phyloP scores from a whole-genome alignment of 1,140 invertebrate genomes.

The Sitobion miscanthi region DNA sequence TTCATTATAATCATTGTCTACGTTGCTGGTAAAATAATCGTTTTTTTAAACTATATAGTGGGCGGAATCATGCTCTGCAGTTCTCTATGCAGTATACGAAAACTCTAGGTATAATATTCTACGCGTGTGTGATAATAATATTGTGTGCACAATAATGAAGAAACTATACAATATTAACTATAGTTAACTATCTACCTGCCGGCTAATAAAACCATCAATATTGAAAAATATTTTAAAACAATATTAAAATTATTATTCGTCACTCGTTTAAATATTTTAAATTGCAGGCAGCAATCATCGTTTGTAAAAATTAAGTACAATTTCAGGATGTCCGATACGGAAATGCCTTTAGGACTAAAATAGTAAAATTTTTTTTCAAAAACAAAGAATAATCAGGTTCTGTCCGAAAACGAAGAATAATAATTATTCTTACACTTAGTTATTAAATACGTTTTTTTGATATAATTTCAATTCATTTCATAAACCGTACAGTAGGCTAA shows the following conservation, averaged over 20 bases:
- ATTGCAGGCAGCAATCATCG: not conserved
- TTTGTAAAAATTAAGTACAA: not conserved
- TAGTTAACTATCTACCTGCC: not conserved
- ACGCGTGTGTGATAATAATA: not conserved
- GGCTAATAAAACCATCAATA: not conserved
- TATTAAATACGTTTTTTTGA: not conserved
- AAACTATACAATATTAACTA: not conserved
- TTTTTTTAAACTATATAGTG: not conserved
- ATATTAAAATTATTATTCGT: not conserved
- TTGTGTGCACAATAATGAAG: not conserved
- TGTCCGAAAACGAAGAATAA: not conserved
- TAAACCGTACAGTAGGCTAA: not conserved
- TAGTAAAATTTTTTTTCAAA: not conserved
- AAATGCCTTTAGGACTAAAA: not conserved
- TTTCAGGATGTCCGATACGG: not conserved
- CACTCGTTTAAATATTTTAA: not conserved
- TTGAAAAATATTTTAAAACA: not conserved
- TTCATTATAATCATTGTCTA: constrained; percentile 11
- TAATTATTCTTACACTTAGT: not conserved
- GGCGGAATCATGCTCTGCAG: constrained; percentile 19
- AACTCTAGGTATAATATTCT: not conserved
- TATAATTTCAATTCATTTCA: not conserved
- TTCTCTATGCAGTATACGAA: not conserved
- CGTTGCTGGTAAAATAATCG: not conserved
- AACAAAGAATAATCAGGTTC: not conserved